A percentile compares a stretch with the other conserved stretches of the same genome.
Evolutionary conservation across 2,888 invertebrate genomes (phyloP).

Genomic region (Xanthorhoe designata): DNA sequence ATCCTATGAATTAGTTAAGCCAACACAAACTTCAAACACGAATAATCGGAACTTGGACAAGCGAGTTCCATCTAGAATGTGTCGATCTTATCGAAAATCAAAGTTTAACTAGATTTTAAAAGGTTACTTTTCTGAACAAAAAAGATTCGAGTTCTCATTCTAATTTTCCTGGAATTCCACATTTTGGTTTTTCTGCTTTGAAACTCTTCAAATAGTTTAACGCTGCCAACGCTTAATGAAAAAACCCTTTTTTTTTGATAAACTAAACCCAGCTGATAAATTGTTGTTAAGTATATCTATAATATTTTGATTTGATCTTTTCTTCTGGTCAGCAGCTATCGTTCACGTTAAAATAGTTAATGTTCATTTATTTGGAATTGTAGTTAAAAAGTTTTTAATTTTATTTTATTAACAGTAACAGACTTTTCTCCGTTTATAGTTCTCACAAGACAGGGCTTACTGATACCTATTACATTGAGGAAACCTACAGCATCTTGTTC

Average conservation of each 20-base stretch:
- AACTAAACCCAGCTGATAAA: not conserved
- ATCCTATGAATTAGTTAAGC: conserved; percentile 1
- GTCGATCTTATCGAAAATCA: not conserved
- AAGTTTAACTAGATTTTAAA: not conserved
- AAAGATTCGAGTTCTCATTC: not conserved
- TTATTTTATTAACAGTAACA: no score
- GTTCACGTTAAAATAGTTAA: no score
- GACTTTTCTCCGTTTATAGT: no score
- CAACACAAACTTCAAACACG: conserved; percentile 11
- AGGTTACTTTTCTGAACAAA: no score
- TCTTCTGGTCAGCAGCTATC: no score
- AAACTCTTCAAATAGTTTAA: not conserved
- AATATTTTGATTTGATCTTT: no score
- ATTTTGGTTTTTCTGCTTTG: not conserved
- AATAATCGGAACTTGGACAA: not conserved
- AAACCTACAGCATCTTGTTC: not conserved
- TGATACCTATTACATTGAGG: no score
- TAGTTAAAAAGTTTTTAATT: no score
- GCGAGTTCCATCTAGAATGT: not conserved
- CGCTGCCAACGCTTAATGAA: not conserved
- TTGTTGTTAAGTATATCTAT: not conserved
- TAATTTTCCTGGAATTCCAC: not conserved
- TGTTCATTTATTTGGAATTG: no score
- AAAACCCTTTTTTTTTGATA: not conserved
- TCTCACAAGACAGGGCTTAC: no score